Evolutionary conservation across 2,888 invertebrate genomes (phyloP), one percentile per base, ranked within the genome.

Genomic region (Epistrophella euchroma): DNA sequence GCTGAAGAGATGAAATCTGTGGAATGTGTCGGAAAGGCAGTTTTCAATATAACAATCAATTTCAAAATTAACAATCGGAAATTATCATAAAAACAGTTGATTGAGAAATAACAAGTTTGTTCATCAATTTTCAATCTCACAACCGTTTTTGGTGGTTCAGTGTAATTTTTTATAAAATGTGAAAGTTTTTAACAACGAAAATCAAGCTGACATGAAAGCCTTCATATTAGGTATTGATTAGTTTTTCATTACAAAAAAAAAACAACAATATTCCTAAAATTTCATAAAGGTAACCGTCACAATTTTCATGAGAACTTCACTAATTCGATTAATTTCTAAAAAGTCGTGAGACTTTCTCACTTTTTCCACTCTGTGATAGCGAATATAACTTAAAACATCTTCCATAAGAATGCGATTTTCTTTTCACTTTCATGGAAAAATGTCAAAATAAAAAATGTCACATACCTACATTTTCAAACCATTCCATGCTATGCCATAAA

Each of bases 341-440:
- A 9, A 32, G 17, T 11, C 60, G 37, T 60, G 60, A 60, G 1
- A 5, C 2, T 37, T 37, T 37, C 22, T 60, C 15, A 60, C 60
- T 60, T 60, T 60, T 60, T 13, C 56, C 25, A 52, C 13, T 9
- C 32, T 32, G 9, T 32, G 28, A 32, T 32, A 9, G 17, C 43
- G 5, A 15, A 43, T 43, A 19, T n/a, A 17, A 9, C 13, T 35
- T 2, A 1, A 13, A 35, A 11, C 13, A 19, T 37, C 13, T 37
- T 32, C 56, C 15, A 60, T 37, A 40, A 60, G 4, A 40, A 60
- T 40, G 60, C 10, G 64, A 71, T 73, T 77, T 60, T 55, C 55
- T 62, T 81, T 83, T 83, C 78, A 83, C 83, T 83, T 83, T 83
- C 73, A 32, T 15, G n/a, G 7, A 64, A n/a, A 68, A 62, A 60